Conservation (phyloP, 2,797 vertebrate species). For the Florisuga fusca region DNA sequence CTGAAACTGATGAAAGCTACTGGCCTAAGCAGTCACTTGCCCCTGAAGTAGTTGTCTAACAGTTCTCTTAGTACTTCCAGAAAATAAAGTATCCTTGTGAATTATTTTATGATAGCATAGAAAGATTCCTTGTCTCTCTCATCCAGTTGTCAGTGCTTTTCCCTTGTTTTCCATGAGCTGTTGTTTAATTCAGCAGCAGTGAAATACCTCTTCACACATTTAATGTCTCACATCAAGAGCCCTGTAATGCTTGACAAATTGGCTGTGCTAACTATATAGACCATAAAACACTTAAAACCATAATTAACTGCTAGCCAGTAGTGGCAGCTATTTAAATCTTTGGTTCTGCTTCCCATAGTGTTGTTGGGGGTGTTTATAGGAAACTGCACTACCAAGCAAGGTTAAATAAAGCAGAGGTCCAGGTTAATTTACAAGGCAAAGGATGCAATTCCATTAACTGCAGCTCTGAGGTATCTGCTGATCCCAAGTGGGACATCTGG, state of each 20-base stretch:
- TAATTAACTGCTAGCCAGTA: conserved; percentile 47
- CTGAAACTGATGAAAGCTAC: not conserved
- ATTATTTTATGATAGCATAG: conserved; percentile 11
- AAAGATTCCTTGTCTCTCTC: not conserved
- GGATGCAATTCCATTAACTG: not conserved
- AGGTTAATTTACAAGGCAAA: not conserved
- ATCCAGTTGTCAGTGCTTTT: conserved; percentile 22
- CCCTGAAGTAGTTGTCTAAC: not conserved
- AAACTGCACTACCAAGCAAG: not conserved
- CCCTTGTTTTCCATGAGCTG: conserved; percentile 10
- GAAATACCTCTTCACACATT: conserved; percentile 48
- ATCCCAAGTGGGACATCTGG: not conserved
- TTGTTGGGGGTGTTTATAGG: not conserved
- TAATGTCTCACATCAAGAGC: conserved; percentile 38
- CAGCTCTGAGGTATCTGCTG: not conserved
- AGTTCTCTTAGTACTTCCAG: not conserved
- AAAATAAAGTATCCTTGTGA: not conserved
- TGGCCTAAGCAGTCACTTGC: not conserved
- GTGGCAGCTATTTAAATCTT: conserved; percentile 47
- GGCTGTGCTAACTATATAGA: conserved; percentile 46
- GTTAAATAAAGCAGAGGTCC: not conserved
- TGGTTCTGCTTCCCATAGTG: not conserved
- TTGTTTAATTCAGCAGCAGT: conserved; percentile 52
- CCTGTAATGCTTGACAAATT: conserved; percentile 42
- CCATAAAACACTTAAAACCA: conserved; percentile 37